Base-by-base conservation (phyloP, 2,113 vertebrate genomes). In the Coturnix japonica region DNA sequence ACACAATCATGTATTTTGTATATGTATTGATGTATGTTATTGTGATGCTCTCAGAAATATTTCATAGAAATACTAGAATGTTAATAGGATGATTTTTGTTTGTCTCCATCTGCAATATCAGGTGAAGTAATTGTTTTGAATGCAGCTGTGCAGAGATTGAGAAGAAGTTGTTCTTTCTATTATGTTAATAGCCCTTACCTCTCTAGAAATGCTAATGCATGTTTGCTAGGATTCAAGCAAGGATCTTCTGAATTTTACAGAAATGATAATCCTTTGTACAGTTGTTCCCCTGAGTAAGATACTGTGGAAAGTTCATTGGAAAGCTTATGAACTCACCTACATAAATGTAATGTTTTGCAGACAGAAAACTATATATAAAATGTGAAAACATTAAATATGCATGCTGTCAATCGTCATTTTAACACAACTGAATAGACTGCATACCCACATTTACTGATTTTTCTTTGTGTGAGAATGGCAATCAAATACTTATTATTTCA, bases 1-100 rank as follows among this genome's bases (percentile, higher is more conserved):
- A 85, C 26, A 91, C 47, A 91, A 67, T 90, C 69, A 84, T 65
- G 92, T 86, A 77, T 93, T 90, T 85, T 93, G 73, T 95, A 84
- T 93, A 88, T 51, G 39, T 90, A 93, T 83, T 90, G 82, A 64
- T 4, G 8, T 28, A 66, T 0, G 0, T 83, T 94, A 91, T 60
- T 88, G 80, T 90, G 80, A 86, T 44, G 19, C 53, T 75, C 65
- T 90, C 49, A 79, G 80, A 94, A 95, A 84, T 79, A 88, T 84
- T 91, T 95, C 2, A 0, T 65, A 49, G 47, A 91, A 90, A 84
- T 65, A 59, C 19, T 78, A 65, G 37, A 57, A 80, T 71, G 82
- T 56, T 84, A 69, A 88, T 79, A 86, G 35, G 1, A 69, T 14
- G 64, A 5, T 23, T 83, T 94, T 83, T 94, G n/a, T 87, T 91